phyloP scores from a whole-genome alignment of 1,140 invertebrate genomes.

The Lithobius niger region DNA sequence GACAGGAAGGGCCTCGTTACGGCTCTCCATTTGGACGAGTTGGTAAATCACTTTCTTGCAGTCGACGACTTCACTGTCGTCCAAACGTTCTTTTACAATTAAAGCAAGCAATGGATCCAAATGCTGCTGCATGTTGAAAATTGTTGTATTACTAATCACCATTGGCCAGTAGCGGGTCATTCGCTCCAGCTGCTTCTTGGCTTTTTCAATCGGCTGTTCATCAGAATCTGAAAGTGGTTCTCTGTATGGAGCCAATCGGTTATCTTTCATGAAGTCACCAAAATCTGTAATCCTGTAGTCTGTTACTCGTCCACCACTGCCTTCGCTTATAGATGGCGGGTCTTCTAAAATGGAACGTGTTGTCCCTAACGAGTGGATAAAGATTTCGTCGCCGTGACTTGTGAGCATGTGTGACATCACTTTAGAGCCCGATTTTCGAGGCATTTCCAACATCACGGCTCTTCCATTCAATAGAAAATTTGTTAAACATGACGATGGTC shows the following conservation, averaged over 20 bases:
- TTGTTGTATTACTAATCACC: conserved; percentile 73
- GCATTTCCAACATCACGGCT: conserved; percentile 90
- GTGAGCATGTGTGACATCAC: conserved; percentile 84
- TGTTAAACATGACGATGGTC: conserved; percentile 89
- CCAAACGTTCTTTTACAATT: conserved; percentile 67
- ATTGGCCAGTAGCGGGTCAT: conserved; percentile 85
- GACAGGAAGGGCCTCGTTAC: conserved; percentile 63
- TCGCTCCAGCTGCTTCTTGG: conserved; percentile 53
- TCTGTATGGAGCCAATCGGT: conserved; percentile 51
- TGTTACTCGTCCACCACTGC: conserved; percentile 77
- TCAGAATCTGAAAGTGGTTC: conserved; percentile 8
- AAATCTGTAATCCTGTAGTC: conserved; percentile 70
- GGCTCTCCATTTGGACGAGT: conserved; percentile 63
- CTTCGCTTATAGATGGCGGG: conserved; percentile 87
- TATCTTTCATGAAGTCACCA: conserved; percentile 71
- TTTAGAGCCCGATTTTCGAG: conserved; percentile 60
- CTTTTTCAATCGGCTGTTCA: conserved; percentile 27
- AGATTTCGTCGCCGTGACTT: conserved; percentile 89
- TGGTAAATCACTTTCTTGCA: conserved; percentile 77
- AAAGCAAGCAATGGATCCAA: conserved; percentile 63
- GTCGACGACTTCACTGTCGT: conserved; percentile 68
- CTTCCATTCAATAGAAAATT: conserved; percentile 81
- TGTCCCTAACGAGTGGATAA: conserved; percentile 80
- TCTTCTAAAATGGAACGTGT: conserved; percentile 80
- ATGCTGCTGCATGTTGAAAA: conserved; percentile 77